Conservation (phyloP, 2,113 vertebrate species). For the Falco punctatus region DNA sequence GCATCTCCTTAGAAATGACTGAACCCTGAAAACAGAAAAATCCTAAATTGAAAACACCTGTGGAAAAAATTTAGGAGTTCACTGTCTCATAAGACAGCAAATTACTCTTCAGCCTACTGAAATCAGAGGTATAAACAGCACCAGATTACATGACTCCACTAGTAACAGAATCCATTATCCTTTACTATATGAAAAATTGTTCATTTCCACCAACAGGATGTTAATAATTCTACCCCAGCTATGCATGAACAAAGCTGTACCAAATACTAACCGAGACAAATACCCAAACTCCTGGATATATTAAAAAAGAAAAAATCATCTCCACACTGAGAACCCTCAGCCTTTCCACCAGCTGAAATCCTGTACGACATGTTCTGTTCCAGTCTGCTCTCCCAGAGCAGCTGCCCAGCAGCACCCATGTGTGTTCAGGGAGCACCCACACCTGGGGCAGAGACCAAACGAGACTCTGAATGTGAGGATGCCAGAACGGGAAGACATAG, state of each 20-base stretch:
- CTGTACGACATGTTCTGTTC: accelerated
- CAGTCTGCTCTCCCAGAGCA: background rate
- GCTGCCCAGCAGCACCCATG: background rate
- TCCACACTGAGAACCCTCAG: background rate
- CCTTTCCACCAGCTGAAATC: background rate
- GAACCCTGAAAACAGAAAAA: background rate
- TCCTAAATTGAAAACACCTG: background rate
- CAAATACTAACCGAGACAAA: background rate
- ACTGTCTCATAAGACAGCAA: background rate
- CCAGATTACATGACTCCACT: background rate
- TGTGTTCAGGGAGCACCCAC: background rate
- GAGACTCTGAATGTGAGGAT: background rate
- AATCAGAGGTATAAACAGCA: background rate
- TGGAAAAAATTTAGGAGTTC: background rate
- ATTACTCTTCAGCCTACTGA: background rate
- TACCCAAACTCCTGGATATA: background rate
- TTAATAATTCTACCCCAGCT: background rate
- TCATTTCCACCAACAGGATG: background rate
- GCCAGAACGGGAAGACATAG: background rate
- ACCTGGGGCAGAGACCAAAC: background rate
- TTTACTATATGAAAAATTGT: background rate
- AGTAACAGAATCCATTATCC: background rate
- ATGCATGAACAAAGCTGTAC: background rate
- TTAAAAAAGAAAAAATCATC: background rate
- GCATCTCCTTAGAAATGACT: background rate